phyloP scores from a whole-genome alignment of 2,797 vertebrate genomes.

The Pseudochaenichthys georgianus region DNA sequence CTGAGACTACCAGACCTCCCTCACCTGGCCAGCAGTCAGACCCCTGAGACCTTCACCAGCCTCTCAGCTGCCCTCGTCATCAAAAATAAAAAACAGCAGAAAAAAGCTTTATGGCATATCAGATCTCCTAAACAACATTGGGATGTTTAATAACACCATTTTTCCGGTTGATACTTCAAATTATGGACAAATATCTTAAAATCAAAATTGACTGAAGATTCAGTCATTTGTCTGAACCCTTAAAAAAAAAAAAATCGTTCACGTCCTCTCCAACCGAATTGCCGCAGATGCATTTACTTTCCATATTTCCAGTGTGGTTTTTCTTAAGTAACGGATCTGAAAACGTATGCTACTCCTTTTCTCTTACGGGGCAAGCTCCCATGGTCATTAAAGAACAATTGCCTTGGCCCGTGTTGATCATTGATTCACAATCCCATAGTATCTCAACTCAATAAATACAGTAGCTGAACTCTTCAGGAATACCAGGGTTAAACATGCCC shows the following conservation, averaged over 20 bases:
- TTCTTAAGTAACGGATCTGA: background rate
- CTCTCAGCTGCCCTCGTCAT: conserved; percentile 8
- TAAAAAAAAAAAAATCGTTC: background rate
- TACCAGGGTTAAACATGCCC: too few species aligned
- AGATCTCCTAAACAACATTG: background rate
- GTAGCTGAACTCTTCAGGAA: too few species aligned
- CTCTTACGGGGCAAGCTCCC: background rate
- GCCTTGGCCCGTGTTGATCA: background rate
- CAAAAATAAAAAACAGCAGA: background rate
- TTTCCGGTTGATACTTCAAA: background rate
- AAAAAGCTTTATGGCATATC: background rate
- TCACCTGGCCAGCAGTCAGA: conserved; percentile 41
- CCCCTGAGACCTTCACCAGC: conserved; percentile 26
- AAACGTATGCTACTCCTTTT: background rate
- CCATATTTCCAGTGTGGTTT: background rate
- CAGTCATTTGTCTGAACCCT: background rate
- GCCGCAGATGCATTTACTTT: background rate
- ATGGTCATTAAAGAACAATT: background rate
- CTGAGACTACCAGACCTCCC: conserved; percentile 22
- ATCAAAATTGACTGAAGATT: too few species aligned
- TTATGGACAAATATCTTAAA: background rate
- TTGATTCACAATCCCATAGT: background rate
- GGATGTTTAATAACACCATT: background rate
- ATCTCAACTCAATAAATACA: background rate
- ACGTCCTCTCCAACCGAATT: background rate